Evolutionary conservation across 2,888 invertebrate species (phyloP).

Genomic region (Spicauda simplicius): DNA sequence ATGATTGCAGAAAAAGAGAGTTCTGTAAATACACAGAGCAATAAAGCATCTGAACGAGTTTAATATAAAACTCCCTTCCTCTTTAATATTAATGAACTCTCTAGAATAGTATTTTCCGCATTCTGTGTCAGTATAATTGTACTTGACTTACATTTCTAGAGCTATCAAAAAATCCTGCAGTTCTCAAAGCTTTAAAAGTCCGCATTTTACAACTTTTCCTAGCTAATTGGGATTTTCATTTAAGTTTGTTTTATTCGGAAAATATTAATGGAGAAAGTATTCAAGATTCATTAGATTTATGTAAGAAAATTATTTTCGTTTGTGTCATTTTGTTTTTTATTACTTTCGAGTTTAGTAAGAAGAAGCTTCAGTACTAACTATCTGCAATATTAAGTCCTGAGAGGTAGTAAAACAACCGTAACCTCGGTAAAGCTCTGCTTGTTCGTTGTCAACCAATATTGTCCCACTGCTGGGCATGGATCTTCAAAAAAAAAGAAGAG

Average conservation of each 20-base stretch:
- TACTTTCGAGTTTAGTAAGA: no score
- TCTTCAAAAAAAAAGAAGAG: no score
- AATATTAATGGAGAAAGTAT: no score
- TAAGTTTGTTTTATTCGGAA: slow-evolving; percentile 10
- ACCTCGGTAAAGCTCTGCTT: no score
- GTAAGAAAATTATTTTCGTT: no score
- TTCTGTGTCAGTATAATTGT: slow-evolving; percentile 34
- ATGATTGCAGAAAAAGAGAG: not conserved
- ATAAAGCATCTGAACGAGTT: slow-evolving; percentile 13
- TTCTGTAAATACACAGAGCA: not conserved
- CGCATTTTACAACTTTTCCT: slow-evolving; percentile 27
- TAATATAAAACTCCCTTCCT: slow-evolving; percentile 18
- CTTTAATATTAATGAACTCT: slow-evolving; percentile 25
- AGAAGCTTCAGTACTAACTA: no score
- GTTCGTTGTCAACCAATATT: no score
- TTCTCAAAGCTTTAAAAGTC: slow-evolving; percentile 29
- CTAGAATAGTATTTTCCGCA: slow-evolving; percentile 18
- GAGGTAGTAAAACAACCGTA: no score
- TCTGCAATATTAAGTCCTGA: no score
- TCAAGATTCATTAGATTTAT: no score
- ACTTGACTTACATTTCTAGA: slow-evolving; percentile 35
- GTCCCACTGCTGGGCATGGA: no score
- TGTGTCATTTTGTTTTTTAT: no score
- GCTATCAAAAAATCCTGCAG: slow-evolving; percentile 33
- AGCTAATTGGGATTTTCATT: slow-evolving; percentile 27